Conservation (phyloP, 1,140 invertebrate species). For the Aphelinus atriplicis region DNA sequence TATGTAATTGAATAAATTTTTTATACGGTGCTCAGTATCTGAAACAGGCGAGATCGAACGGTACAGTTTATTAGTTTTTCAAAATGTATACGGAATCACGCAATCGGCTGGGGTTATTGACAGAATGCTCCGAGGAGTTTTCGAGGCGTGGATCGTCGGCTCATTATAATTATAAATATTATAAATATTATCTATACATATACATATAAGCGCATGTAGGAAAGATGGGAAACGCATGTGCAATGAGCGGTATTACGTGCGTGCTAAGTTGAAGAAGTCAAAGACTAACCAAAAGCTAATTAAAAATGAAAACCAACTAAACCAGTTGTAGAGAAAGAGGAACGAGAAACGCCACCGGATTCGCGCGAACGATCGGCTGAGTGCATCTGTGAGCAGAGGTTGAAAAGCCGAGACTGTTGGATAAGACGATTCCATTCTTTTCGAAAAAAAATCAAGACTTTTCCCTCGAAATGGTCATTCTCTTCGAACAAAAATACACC, state of each 20-base stretch:
- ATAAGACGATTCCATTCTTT: background rate
- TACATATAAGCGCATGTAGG: constrained; percentile 16
- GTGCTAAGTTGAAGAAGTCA: background rate
- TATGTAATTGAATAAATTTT: constrained; percentile 13
- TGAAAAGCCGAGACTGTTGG: background rate
- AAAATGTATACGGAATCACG: background rate
- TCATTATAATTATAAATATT: constrained; percentile 23
- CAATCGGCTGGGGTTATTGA: background rate
- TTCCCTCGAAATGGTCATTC: background rate
- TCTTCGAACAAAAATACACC: background rate
- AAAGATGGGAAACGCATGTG: constrained; percentile 1
- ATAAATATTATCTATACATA: constrained; percentile 18
- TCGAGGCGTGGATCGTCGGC: constrained; percentile 5
- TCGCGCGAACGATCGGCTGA: background rate
- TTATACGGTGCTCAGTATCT: background rate
- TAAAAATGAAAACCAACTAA: background rate
- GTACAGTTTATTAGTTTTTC: background rate
- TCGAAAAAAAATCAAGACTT: background rate
- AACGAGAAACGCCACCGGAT: constrained; percentile 1
- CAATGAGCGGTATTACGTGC: background rate
- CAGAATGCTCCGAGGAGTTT: constrained; percentile 3
- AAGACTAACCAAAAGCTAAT: background rate
- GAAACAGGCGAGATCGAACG: background rate
- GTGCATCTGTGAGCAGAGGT: background rate
- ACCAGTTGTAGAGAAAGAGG: background rate